Percentiles rank a stretch among this genome's conserved stretches.
Evolutionary conservation across 2,888 invertebrate species (phyloP).

Genomic region (Azorinus chamasolen): DNA sequence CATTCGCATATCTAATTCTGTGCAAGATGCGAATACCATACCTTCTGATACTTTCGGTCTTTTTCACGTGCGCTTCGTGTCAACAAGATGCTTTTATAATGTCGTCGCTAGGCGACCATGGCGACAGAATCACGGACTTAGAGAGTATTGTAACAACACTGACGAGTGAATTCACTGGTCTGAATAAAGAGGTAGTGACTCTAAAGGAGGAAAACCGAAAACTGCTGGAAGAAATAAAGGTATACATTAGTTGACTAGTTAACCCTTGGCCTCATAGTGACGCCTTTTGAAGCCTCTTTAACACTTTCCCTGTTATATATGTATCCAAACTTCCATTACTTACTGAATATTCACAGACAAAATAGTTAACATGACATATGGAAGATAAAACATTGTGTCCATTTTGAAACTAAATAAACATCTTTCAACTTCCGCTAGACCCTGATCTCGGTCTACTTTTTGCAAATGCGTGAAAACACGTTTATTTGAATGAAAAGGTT

Average conservation of each 20-base stretch:
- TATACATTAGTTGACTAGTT: constrained; percentile 1
- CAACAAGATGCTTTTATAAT: constrained; percentile 13
- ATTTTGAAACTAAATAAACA: no score
- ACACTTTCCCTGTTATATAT: neutral
- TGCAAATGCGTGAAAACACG: no score
- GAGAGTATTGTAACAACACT: constrained; percentile 40
- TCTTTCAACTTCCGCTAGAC: no score
- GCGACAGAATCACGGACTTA: constrained; percentile 48
- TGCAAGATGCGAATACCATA: no score
- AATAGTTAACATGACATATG: no score
- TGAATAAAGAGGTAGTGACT: constrained; percentile 1
- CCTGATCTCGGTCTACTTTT: no score
- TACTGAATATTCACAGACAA: neutral
- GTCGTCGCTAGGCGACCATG: constrained; percentile 52
- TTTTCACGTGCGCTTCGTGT: no score
- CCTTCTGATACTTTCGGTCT: no score
- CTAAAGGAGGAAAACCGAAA: constrained; percentile 18
- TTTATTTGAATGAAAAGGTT: no score
- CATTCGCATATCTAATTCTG: no score
- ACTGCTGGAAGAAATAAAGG: constrained; percentile 26
- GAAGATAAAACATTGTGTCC: no score
- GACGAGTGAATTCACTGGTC: constrained; percentile 14
- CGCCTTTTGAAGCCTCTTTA: neutral
- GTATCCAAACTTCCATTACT: neutral
- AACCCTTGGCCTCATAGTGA: neutral